These are phyloP conservation scores for Stratiomys singularior DNA, from an alignment of 2,888 invertebrate species.

Conservation along the genomic window DNA sequence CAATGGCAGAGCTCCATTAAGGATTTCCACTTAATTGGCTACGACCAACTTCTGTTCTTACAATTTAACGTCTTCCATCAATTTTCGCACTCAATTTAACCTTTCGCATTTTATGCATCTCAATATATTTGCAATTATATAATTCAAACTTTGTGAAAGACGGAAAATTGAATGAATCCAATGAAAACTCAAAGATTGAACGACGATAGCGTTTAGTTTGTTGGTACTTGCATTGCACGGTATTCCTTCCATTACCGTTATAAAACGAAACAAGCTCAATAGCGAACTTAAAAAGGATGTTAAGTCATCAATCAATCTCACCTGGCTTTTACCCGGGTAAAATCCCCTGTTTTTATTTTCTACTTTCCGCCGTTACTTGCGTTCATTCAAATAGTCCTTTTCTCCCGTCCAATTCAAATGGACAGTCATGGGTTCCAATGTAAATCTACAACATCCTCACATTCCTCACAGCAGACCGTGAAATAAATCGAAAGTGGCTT, in stretches of 20 bases:
- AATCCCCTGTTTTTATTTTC: neutral
- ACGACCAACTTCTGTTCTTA: neutral
- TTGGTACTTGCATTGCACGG: neutral
- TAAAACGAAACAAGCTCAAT: neutral
- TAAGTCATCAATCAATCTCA: conserved; percentile 23
- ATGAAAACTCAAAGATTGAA: too few relatives aligned
- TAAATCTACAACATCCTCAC: neutral
- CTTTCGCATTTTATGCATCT: neutral
- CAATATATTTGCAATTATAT: neutral
- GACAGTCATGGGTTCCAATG: neutral
- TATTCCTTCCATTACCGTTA: neutral
- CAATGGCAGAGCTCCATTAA: neutral
- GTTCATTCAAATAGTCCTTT: neutral
- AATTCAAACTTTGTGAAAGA: neutral
- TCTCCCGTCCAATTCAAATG: neutral
- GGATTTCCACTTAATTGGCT: neutral
- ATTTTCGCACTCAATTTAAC: conserved; percentile 24
- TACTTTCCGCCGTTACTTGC: too few relatives aligned
- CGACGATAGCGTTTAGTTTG: too few relatives aligned
- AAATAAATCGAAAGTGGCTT: conserved; percentile 32
- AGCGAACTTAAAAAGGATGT: neutral
- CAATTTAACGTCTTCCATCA: neutral
- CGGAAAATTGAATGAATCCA: conserved; percentile 11
- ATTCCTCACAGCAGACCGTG: neutral
- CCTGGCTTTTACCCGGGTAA: neutral